Percentiles rank a stretch among this genome's conserved stretches.
Conservation (phyloP, 1,140 invertebrate genomes). For the Lordiphosa mommai region DNA sequence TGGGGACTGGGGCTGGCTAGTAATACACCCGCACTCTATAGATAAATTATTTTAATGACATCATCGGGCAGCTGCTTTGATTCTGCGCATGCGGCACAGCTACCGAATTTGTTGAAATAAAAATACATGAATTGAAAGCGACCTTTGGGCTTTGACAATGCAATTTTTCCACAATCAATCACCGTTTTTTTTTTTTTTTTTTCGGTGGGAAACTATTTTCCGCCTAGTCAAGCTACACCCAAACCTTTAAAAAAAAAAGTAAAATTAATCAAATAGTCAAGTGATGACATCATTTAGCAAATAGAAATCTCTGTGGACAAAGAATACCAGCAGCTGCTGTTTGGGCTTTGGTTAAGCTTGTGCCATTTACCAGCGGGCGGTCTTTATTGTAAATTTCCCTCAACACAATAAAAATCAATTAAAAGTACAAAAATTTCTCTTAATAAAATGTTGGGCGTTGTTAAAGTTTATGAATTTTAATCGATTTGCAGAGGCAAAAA, state of each 20-base stretch:
- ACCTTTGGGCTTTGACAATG: slow-evolving; percentile 17
- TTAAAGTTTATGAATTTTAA: slow-evolving; percentile 46
- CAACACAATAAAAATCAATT: slow-evolving; percentile 65
- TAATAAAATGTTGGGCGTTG: slow-evolving; percentile 2
- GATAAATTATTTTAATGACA: slow-evolving; percentile 48
- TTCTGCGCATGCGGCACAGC: slow-evolving; percentile 67
- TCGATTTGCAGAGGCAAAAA: slow-evolving; percentile 24
- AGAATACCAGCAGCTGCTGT: slow-evolving; percentile 21
- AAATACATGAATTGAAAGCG: slow-evolving; percentile 1
- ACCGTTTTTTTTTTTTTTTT: slow-evolving; percentile 19
- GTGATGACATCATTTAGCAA: slow-evolving; percentile 52
- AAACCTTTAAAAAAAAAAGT: not conserved
- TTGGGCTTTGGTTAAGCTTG: slow-evolving; percentile 29
- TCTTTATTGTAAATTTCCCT: slow-evolving; percentile 12
- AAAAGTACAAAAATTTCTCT: slow-evolving; percentile 39
- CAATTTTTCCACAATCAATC: too few relatives aligned
- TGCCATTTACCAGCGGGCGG: slow-evolving; percentile 42
- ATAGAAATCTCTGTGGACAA: slow-evolving; percentile 42
- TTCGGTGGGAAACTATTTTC: slow-evolving; percentile 31
- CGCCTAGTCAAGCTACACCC: not conserved
- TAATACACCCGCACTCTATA: slow-evolving; percentile 41
- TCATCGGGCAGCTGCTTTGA: slow-evolving; percentile 52
- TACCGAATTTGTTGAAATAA: slow-evolving; percentile 37
- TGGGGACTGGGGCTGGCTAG: slow-evolving; percentile 4
- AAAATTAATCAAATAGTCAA: slow-evolving; percentile 14